These are phyloP conservation scores for Thripadectes ignobilis DNA, from an alignment of 2,797 vertebrate species.

Conservation along the genomic window DNA sequence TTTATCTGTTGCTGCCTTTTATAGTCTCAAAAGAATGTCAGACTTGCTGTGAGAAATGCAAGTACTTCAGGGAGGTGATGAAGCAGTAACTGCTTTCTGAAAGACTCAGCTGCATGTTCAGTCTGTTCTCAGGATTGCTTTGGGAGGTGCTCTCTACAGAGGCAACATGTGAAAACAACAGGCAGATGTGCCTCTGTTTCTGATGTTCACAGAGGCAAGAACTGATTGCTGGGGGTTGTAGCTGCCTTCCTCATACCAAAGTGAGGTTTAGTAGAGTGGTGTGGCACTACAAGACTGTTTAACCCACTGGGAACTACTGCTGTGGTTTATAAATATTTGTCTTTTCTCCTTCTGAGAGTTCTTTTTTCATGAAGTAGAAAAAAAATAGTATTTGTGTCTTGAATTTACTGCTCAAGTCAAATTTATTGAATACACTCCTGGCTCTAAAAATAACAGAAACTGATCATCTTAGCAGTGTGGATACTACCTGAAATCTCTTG, in stretches of 20 bases:
- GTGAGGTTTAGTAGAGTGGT: neutral
- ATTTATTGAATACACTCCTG: neutral
- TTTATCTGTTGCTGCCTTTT: slow-evolving; percentile 29
- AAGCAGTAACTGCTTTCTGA: neutral
- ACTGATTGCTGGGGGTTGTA: neutral
- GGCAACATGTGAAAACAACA: neutral
- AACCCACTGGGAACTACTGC: neutral
- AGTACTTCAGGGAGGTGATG: neutral
- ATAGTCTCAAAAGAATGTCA: neutral
- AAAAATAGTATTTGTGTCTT: neutral
- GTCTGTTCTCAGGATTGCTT: neutral
- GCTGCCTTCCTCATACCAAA: neutral
- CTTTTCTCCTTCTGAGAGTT: neutral
- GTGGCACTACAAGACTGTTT: neutral
- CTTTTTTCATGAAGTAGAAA: neutral
- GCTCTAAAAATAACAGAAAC: neutral
- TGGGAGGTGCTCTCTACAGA: neutral
- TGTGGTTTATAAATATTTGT: neutral
- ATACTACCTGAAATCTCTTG: neutral
- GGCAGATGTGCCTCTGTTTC: neutral
- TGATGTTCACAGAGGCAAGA: neutral
- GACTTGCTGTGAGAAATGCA: neutral
- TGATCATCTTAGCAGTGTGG: neutral
- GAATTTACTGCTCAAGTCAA: neutral
- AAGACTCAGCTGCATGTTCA: neutral